phyloP scores from a whole-genome alignment of 2,113 vertebrate species.

The Fukomys damarensis region DNA sequence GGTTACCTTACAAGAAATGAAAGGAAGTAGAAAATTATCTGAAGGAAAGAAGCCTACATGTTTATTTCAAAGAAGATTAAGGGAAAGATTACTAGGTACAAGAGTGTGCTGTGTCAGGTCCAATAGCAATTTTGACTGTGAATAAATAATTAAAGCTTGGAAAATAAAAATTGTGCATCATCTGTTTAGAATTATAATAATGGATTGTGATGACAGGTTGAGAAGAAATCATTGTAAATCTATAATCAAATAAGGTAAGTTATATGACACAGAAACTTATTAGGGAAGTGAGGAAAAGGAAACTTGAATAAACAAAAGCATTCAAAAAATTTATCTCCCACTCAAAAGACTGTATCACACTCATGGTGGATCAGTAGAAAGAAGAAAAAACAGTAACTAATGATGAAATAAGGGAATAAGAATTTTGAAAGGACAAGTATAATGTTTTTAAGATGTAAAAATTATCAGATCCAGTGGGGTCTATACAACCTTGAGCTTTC shows the following conservation, averaged over 20 bases:
- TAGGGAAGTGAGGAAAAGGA: too few relatives aligned
- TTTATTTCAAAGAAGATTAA: conserved; percentile 63
- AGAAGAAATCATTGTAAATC: conserved; percentile 9
- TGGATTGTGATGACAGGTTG: neutral
- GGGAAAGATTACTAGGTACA: conserved; percentile 52
- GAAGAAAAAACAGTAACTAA: neutral
- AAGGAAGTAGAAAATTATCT: conserved; percentile 69
- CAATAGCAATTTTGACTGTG: neutral
- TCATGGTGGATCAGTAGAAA: neutral
- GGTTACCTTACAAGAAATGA: conserved; percentile 71
- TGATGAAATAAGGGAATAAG: neutral
- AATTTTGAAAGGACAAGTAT: neutral
- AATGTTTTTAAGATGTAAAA: neutral
- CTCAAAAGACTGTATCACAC: neutral
- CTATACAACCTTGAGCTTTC: neutral
- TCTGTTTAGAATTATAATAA: neutral
- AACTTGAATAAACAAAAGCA: neutral
- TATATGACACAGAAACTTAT: too few relatives aligned
- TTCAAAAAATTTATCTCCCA: neutral
- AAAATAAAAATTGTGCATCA: conserved; percentile 35
- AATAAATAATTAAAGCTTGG: conserved; percentile 60
- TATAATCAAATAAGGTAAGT: neutral
- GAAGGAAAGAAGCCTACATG: neutral
- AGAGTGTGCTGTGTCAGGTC: conserved; percentile 48
- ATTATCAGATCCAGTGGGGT: neutral